A percentile compares a stretch with the other conserved stretches of the same genome.
Conservation (phyloP, 1,140 invertebrate species). For the Hyphantria cunea region DNA sequence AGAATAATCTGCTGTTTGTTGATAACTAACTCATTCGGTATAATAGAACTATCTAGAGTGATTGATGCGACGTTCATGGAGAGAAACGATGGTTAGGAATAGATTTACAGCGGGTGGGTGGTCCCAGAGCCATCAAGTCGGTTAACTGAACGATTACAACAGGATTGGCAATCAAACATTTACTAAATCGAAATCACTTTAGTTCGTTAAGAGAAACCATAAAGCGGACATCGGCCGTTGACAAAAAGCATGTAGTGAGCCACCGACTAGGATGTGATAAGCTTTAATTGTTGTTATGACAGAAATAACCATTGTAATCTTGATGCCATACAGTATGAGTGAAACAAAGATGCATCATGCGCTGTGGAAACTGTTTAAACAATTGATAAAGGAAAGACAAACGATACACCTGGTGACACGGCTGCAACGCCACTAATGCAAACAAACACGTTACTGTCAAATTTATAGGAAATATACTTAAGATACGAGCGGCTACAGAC, state of each 20-base stretch:
- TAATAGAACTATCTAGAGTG: constrained; percentile 1
- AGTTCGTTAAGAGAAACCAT: constrained; percentile 21
- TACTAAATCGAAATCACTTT: constrained; percentile 29
- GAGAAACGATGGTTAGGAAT: constrained; percentile 5
- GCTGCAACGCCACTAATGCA: not conserved
- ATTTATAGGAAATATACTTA: too few species aligned
- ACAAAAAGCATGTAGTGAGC: constrained; percentile 1
- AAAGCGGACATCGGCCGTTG: constrained; percentile 16
- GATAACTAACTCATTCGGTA: constrained; percentile 20
- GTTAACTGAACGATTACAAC: constrained; percentile 16
- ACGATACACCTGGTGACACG: constrained; percentile 8
- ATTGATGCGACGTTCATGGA: constrained; percentile 8
- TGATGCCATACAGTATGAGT: not conserved
- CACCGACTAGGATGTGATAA: constrained; percentile 2
- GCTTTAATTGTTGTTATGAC: constrained; percentile 2
- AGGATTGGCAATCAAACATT: constrained; percentile 26
- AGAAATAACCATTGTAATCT: constrained; percentile 10
- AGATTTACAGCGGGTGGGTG: constrained; percentile 5
- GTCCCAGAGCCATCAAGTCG: constrained; percentile 14
- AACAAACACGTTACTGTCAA: not conserved
- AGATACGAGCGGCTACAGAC: too few species aligned
- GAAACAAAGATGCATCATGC: constrained; percentile 15
- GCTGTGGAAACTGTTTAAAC: constrained; percentile 14
- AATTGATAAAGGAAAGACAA: constrained; percentile 13
- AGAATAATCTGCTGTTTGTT: constrained; percentile 36